Evolutionary conservation across 2,888 invertebrate species (phyloP), one percentile per base, ranked within the genome.

Genomic region (Frankliniella fusca): DNA sequence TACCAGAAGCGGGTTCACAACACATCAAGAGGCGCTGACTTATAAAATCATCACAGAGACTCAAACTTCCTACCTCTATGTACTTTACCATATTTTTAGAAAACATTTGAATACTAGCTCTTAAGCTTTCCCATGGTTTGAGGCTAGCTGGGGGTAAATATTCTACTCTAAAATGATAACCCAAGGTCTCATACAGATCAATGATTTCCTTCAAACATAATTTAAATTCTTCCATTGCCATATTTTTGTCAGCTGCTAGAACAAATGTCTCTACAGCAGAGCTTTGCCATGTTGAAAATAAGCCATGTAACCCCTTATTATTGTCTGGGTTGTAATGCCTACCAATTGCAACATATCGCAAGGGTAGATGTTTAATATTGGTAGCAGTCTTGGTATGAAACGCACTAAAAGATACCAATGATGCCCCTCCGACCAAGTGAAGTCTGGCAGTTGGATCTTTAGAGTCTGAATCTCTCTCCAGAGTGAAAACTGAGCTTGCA

Each of bases 21-120:
- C 91, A 92, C 84, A 95, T 93, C 86, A 94, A 89, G 80, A 97
- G 89, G 83, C 96, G 90, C 87, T 95, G 94, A 85, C 94, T 94
- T 49, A 96, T 91, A 86, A 92, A 96, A 85, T 93, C 92, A 15
- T 92, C 92, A 85, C 92, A 93, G 80, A 93, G 86, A 28, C 94
- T 94, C 70, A 96, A 86, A 87, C 93, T 90, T 0, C 94, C 96
- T 76, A 95, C 91, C 89, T 94, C 93, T 20, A 95, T 87, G 86
- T 94, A 95, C 18, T 88, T 87, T 61, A 91, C 87, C 20, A 90
- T 87, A 84, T 91, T 90, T 15, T 91, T 90, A 0, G 95, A 95
- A 90, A 92, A 95, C 89, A 95, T 91, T 88, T 96, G 93, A 84
- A 96, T 90, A 3, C 91, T 91, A 0, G 93, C 88, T 84, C 93